Conservation (phyloP, 2,113 vertebrate genomes). For the Coptodon rendalli region DNA sequence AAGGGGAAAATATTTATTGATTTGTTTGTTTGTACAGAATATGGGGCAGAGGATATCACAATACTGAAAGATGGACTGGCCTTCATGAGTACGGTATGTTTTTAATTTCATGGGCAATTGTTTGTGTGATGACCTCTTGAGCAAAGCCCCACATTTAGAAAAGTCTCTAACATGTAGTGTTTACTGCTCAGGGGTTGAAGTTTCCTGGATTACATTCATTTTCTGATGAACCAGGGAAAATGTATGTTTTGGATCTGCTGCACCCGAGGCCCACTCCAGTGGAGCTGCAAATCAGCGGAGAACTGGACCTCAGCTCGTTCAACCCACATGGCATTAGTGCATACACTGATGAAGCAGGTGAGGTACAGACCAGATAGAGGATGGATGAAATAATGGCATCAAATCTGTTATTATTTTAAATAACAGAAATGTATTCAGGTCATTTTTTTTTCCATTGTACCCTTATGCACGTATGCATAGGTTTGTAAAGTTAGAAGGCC, state of each 20-base stretch:
- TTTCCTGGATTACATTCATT: neutral
- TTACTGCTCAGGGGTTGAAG: slow-evolving; percentile 24
- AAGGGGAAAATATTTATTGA: neutral
- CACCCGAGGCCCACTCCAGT: slow-evolving; percentile 29
- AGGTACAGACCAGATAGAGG: neutral
- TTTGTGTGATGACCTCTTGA: neutral
- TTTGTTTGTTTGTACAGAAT: slow-evolving; percentile 19
- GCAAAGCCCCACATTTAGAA: neutral
- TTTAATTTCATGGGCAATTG: neutral
- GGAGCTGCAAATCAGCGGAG: slow-evolving; percentile 28
- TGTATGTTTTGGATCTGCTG: slow-evolving; percentile 40
- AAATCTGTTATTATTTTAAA: neutral
- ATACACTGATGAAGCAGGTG: slow-evolving; percentile 27
- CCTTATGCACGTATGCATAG: neutral
- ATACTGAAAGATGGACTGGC: slow-evolving; percentile 46
- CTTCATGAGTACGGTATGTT: slow-evolving; percentile 46
- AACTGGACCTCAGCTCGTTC: slow-evolving; percentile 33
- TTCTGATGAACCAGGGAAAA: slow-evolving; percentile 35
- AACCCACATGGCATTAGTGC: slow-evolving; percentile 52
- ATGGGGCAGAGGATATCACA: slow-evolving; percentile 53
- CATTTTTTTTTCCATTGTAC: neutral
- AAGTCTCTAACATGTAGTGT: neutral
- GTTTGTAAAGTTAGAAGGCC: neutral
- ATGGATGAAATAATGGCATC: neutral
- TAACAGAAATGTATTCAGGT: neutral